Conservation (phyloP, 1,140 invertebrate genomes). For the Heliconius hermathena region DNA sequence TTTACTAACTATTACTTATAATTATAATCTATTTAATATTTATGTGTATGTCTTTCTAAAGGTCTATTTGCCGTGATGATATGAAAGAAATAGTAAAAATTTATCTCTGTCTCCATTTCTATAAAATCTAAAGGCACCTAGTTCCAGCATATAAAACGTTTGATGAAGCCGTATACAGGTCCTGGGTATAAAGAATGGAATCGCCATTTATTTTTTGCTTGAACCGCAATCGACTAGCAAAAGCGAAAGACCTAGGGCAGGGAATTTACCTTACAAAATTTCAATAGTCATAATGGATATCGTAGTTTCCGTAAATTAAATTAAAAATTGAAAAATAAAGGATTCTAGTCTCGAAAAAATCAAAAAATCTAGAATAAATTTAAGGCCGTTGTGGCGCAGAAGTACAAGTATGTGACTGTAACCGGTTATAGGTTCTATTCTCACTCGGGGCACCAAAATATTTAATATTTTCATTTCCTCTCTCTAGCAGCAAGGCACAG, state of each 20-base stretch:
- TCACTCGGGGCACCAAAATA: too few species aligned
- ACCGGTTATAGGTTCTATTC: too few species aligned
- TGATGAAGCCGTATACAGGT: background rate
- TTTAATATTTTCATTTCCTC: too few species aligned
- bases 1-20: too few species aligned
- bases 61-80: background rate
- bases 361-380: too few species aligned
- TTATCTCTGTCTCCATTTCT: background rate
- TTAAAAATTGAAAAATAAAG: too few species aligned
- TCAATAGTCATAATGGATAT: background rate
- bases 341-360: too few species aligned
- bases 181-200: background rate
- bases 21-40: too few species aligned
- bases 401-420: too few species aligned
- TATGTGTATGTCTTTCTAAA: background rate
- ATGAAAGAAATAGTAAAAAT: background rate
- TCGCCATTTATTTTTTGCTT: slow-evolving; percentile 1
- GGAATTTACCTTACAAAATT: background rate
- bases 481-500: too few species aligned
- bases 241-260: background rate
- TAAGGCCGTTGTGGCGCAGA: too few species aligned
- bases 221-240: background rate
- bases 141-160: background rate
- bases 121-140: background rate
- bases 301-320: too few species aligned